phyloP scores from a whole-genome alignment of 2,797 vertebrate species.

The Hypotaenidia philippensis region DNA sequence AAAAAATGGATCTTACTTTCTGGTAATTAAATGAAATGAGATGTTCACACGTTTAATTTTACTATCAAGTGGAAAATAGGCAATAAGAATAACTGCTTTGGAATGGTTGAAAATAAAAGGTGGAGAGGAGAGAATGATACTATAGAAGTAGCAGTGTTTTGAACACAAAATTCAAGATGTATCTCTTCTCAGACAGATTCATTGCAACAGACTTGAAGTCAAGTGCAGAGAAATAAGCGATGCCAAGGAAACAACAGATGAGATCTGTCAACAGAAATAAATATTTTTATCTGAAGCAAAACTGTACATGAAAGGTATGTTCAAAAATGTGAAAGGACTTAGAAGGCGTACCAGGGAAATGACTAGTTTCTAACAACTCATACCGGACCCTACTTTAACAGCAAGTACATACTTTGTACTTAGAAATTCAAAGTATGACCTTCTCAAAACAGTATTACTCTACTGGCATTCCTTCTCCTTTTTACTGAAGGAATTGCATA shows the following conservation, averaged over 20 bases:
- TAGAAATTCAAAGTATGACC: neutral
- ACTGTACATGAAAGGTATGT: neutral
- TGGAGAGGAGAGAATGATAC: neutral
- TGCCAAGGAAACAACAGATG: constrained; percentile 11
- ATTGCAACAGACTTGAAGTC: neutral
- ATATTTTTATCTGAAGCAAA: constrained; percentile 20
- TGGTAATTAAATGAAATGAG: constrained; percentile 33
- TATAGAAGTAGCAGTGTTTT: neutral
- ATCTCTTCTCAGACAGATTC: neutral
- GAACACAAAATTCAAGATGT: neutral
- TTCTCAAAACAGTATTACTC: neutral
- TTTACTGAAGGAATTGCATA: neutral
- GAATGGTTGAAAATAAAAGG: constrained; percentile 14
- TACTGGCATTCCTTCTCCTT: neutral
- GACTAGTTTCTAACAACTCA: neutral
- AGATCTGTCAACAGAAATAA: constrained; percentile 22
- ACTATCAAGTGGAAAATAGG: neutral
- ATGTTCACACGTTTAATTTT: neutral
- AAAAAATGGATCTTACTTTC: neutral
- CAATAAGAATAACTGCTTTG: neutral
- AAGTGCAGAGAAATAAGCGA: neutral
- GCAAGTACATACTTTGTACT: neutral
- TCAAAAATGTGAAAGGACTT: neutral
- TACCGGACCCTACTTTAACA: neutral
- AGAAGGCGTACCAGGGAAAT: neutral